Conservation (phyloP, 2,113 vertebrate species). For the Phainopepla nitens region DNA sequence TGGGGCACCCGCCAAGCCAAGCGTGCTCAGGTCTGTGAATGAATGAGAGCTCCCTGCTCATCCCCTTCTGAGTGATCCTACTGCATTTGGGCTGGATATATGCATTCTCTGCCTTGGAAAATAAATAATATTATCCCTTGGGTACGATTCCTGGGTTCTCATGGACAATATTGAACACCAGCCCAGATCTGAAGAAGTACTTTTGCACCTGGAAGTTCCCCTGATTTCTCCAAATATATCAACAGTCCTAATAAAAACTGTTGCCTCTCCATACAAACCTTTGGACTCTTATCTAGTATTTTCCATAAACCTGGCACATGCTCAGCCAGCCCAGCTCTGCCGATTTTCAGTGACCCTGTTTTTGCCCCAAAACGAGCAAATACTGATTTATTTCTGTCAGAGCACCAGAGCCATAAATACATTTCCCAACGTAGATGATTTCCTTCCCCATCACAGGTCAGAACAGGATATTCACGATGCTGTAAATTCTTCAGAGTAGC, state of each 20-base stretch:
- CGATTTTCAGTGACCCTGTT: background rate
- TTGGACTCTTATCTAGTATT: background rate
- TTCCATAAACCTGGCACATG: background rate
- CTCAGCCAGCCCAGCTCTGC: background rate
- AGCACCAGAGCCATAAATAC: conserved; percentile 6
- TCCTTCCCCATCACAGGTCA: conserved; percentile 9
- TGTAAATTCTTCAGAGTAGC: background rate
- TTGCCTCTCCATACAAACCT: background rate
- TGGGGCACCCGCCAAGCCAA: background rate
- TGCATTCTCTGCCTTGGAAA: background rate
- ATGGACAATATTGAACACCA: background rate
- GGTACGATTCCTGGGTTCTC: background rate
- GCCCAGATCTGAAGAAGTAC: background rate
- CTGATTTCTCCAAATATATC: background rate
- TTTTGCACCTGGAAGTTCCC: background rate
- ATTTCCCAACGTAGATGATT: background rate
- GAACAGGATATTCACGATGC: background rate
- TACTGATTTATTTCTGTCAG: conserved; percentile 26
- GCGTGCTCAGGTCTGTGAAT: fast-evolving
- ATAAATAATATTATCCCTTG: background rate
- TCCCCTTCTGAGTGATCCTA: background rate
- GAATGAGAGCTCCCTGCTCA: background rate
- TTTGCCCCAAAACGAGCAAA: background rate
- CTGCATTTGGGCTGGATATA: background rate
- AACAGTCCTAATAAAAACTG: background rate